Evolutionary conservation across 1,140 invertebrate genomes (phyloP), one percentile per base, ranked within the genome.

Genomic region (Apis laboriosa): DNA sequence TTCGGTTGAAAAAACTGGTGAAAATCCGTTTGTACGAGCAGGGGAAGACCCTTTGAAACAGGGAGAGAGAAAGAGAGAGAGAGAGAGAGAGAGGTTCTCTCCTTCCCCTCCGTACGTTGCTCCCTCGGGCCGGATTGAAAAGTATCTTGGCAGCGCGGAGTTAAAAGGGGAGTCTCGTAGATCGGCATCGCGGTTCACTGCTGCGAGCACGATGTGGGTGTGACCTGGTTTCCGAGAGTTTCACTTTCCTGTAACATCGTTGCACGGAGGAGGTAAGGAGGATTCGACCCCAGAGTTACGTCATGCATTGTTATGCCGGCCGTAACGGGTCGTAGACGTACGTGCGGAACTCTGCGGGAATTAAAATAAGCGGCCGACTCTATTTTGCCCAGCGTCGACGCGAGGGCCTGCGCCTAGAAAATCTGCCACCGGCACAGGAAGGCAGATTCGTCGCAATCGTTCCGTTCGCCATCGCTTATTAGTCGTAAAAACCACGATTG

Each of bases 141-240:
- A 80, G 77, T 77, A 84, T 87, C 72, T 58, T 75, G 34, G 34
- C 4, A 64, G 60, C 55, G 15, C 51, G 53, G 61, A 66, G 80
- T 87, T 80, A 87, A 87, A 87, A 84, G 77, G 85, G 85, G 82
- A 84, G 70, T 55, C 86, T 88, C 87, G 90, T 91, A 89, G 91
- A 92, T 92, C 90, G 90, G 72, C 83, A 86, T 72, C 87, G 84
- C 89, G 91, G 88, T 91, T 90, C 90, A 90, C 87, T 90, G 89
- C 90, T 86, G 87, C 88, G 89, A 92, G 88, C 91, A 90, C 91
- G 91, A 94, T 94, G 93, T 94, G 93, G 93, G 93, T 94, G 93
- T 94, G 93, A 94, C 93, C 93, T 93, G 92, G 91, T 94, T 94
- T 94, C 92, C 92, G 90, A 93, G 93, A 94, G 93, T 94, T 94